A percentile compares a stretch with the other conserved stretches of the same genome.
phyloP scores from a whole-genome alignment of 2,113 vertebrate species.

The Noctilio leporinus region DNA sequence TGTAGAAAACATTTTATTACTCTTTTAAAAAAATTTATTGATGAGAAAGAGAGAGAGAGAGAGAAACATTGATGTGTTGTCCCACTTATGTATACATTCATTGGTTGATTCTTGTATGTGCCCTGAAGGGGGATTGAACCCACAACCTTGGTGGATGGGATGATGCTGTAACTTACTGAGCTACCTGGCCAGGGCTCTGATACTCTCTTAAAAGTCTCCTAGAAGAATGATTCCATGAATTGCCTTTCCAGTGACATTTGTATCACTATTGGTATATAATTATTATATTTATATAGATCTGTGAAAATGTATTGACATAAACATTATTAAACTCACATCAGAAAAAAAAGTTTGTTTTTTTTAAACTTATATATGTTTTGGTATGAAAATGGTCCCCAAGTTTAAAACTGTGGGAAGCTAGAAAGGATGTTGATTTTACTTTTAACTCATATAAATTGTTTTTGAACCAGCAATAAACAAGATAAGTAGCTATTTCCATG shows the following conservation, averaged over 20 bases:
- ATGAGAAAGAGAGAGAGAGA: too few species aligned
- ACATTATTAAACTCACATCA: background rate
- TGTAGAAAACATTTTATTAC: background rate
- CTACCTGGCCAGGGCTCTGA: too few species aligned
- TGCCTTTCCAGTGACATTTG: background rate
- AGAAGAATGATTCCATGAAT: background rate
- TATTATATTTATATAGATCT: background rate
- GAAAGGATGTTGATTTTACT: constrained; percentile 36
- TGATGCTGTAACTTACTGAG: too few species aligned
- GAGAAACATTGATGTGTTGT: too few species aligned
- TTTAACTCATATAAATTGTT: constrained; percentile 30
- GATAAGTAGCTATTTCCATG: background rate
- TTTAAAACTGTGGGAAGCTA: background rate
- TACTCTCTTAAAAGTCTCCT: constrained; percentile 14
- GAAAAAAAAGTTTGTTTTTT: background rate
- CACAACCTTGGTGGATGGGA: too few species aligned
- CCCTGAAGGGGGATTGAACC: too few species aligned
- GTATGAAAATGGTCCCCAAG: background rate
- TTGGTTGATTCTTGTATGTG: too few species aligned
- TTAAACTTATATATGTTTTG: background rate
- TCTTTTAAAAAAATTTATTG: background rate
- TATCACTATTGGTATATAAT: background rate
- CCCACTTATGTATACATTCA: too few species aligned
- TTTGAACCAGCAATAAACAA: background rate
- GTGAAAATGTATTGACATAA: background rate